These are phyloP conservation scores for Alaudala cheleensis DNA, from an alignment of 2,113 vertebrate genomes.

Conservation along the genomic window DNA sequence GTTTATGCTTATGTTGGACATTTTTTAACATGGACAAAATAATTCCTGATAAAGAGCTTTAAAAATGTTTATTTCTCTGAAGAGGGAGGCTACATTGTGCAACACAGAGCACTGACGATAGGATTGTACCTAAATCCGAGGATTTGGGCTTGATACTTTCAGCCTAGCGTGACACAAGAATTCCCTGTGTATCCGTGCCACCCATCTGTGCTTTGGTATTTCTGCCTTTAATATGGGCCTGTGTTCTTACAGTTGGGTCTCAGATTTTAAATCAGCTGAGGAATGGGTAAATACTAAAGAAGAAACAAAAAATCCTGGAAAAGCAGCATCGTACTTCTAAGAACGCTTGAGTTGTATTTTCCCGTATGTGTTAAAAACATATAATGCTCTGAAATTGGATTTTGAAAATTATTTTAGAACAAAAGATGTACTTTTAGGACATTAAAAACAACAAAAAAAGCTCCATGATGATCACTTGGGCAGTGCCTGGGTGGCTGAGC, in stretches of 20 bases:
- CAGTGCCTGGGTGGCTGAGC: background rate
- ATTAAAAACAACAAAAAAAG: background rate
- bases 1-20: background rate
- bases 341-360: background rate
- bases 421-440: background rate
- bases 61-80: background rate
- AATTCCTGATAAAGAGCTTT: conserved; percentile 25
- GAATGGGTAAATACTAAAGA: background rate
- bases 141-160: conserved; percentile 29
- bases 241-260: background rate
- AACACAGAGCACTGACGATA: background rate
- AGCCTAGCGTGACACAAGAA: background rate
- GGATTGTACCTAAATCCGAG: conserved; percentile 12
- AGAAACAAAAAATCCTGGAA: background rate
- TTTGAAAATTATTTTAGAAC: background rate
- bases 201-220: conserved; percentile 21
- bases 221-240: background rate
- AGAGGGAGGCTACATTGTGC: background rate
- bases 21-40: background rate
- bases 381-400: background rate
- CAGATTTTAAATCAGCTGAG: background rate
- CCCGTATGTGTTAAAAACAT: background rate
- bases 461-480: background rate
- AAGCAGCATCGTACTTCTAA: background rate
- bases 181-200: conserved; percentile 21